Evolutionary conservation across 2,113 vertebrate species (phyloP).

Genomic region (Brachyistius frenatus): DNA sequence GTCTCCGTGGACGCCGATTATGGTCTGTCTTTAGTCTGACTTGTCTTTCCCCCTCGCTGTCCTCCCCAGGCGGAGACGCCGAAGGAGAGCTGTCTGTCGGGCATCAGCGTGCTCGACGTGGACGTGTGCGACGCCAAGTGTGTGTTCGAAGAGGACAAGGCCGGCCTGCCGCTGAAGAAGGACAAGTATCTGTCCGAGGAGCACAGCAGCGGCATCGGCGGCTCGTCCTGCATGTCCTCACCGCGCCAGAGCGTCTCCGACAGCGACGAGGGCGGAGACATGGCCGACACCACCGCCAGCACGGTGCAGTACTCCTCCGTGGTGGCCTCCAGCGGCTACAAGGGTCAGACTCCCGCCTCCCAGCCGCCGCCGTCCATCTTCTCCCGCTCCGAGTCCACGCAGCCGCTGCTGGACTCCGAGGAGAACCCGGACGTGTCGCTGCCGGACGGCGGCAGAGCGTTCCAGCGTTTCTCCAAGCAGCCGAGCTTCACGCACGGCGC

Average conservation of each 20-base stretch:
- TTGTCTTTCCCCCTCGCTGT: background rate
- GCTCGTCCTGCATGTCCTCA: constrained; percentile 97
- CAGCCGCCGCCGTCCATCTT: constrained; percentile 85
- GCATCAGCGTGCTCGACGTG: constrained; percentile 93
- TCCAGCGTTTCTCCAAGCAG: constrained; percentile 72
- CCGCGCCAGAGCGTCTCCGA: constrained; percentile 95
- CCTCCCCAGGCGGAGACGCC: constrained; percentile 85
- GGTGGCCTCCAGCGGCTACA: constrained; percentile 90
- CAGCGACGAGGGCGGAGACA: constrained; percentile 91
- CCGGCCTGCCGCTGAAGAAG: constrained; percentile 89
- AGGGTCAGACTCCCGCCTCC: constrained; percentile 88
- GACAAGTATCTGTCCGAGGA: constrained; percentile 94
- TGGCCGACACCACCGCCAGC: constrained; percentile 91
- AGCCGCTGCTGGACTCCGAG: constrained; percentile 93
- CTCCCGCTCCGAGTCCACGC: constrained; percentile 94
- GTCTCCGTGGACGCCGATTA: background rate
- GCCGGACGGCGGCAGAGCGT: constrained; percentile 79
- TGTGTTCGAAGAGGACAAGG: constrained; percentile 90
- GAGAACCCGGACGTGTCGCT: constrained; percentile 82
- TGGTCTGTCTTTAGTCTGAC: background rate
- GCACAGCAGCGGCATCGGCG: constrained; percentile 97
- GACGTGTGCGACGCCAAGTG: constrained; percentile 88
- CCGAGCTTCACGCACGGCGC: constrained; percentile 77
- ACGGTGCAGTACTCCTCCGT: constrained; percentile 97
- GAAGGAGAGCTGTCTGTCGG: constrained; percentile 89